Evolutionary conservation across 2,113 vertebrate genomes (phyloP).

Genomic region (Seriola rivoliana): DNA sequence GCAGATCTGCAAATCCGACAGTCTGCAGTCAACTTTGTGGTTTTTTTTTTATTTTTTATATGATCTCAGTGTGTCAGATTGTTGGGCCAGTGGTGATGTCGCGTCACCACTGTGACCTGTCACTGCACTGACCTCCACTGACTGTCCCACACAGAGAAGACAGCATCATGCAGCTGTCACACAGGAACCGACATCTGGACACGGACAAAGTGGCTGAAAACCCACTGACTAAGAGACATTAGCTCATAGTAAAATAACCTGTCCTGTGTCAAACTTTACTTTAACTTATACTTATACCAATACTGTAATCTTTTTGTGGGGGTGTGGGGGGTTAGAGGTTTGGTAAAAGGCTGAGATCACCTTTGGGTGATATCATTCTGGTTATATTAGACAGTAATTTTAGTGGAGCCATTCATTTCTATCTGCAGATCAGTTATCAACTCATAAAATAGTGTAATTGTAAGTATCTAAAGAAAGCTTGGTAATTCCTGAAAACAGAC

Average conservation of each 20-base stretch:
- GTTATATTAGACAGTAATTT: background rate
- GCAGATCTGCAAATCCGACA: slow-evolving; percentile 45
- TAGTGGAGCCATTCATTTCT: background rate
- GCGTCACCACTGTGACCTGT: slow-evolving; percentile 12
- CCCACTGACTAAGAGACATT: background rate
- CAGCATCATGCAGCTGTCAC: background rate
- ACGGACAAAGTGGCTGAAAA: background rate
- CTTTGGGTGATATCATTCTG: background rate
- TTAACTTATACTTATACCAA: too few relatives aligned
- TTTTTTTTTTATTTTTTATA: background rate
- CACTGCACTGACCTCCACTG: slow-evolving; percentile 25
- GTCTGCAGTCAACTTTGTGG: background rate
- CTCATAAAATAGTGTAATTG: too few relatives aligned
- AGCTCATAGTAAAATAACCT: background rate
- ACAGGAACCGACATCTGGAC: slow-evolving; percentile 30
- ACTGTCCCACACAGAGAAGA: slow-evolving; percentile 12
- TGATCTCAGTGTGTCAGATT: slow-evolving; percentile 41
- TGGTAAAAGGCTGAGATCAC: background rate
- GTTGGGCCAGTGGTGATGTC: slow-evolving; percentile 62
- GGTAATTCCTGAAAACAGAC: background rate
- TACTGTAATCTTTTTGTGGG: too few relatives aligned
- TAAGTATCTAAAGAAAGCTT: background rate
- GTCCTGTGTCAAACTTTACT: too few relatives aligned
- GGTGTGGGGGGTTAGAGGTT: too few relatives aligned
- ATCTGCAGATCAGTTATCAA: background rate